Base-by-base conservation (phyloP, 2,113 vertebrate genomes). In the Pomatostomus ruficeps region DNA sequence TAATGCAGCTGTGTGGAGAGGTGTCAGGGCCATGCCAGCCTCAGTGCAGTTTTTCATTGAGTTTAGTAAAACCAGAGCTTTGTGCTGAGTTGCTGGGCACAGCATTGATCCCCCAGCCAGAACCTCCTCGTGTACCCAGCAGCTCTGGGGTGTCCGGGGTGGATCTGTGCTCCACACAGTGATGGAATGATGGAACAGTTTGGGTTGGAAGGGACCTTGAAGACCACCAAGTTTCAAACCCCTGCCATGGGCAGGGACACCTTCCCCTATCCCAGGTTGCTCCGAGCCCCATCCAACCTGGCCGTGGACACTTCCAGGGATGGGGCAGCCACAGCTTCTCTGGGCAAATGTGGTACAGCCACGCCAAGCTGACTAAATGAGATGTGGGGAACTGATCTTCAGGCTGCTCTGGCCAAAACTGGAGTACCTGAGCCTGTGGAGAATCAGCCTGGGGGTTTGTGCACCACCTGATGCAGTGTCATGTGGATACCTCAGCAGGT, bases 381-480 rank as follows among this genome's bases (percentile, higher is more conserved):
- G 25, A 19, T 1, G 1, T 35, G 57, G 52, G 35, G n/a, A 40
- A 36, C 9, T 5, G 2, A 10, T 31, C 67, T 40, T 26, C 26
- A 68, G 76, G 67, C 43, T 86, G 58, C 38, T 40, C 6, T 3
- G 25, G 45, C 45, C 55, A 12, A 23, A 49, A 4, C 36, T 77
- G 29, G 4, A 24, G 42, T 31, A 49, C 48, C 43, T 58, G 48
- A 57, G 59, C 68, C 63, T 1, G 0, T 4, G 29, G 35, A 28
- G 63, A 13, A 9, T 33, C 4, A 18, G 8, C 31, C 14, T 18
- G 45, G 49, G 43, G 48, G 3, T 63, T 46, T 75, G 52, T 76
- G 18, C 43, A 3, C 29, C 3, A 1, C 33, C 28, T 24, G 6
- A 3, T 7, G 13, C 0, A 0, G 6, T 26, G 43, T 51, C 14